phyloP scores from a whole-genome alignment of 2,113 vertebrate genomes.

The Xiphorhynchus elegans region DNA sequence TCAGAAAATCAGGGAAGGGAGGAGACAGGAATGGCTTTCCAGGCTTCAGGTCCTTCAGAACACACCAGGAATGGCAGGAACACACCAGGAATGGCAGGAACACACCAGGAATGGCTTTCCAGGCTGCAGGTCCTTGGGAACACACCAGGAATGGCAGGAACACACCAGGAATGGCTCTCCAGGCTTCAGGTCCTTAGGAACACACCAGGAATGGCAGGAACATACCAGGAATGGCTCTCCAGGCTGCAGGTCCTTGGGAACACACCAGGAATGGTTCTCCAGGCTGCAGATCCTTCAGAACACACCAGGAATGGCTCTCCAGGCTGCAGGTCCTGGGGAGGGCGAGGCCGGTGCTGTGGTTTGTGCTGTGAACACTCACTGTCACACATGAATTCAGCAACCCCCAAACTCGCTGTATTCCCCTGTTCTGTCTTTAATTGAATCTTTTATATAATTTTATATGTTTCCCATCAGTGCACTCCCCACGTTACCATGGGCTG shows the following conservation, averaged over 20 bases:
- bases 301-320: not conserved
- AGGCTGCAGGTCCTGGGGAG: not conserved
- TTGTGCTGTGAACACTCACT: not conserved
- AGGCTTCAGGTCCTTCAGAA: not conserved
- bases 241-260: too few relatives aligned
- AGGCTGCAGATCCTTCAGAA: too few relatives aligned
- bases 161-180: too few relatives aligned
- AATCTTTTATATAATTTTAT: not conserved
- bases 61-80: not conserved
- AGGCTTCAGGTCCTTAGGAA: too few relatives aligned
- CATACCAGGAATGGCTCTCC: too few relatives aligned
- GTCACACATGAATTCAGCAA: not conserved
- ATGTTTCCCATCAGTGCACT: not conserved
- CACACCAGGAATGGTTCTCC: too few relatives aligned
- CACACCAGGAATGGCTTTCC: not conserved
- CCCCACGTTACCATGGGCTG: not conserved
- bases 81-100: too few relatives aligned
- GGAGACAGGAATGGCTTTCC: not conserved
- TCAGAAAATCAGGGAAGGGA: not conserved
- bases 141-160: not conserved
- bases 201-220: too few relatives aligned
- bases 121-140: not conserved
- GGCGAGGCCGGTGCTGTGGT: accelerated
- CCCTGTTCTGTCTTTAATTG: not conserved
- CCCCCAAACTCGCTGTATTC: not conserved